These are phyloP conservation scores for Rhimphoctona megacephalus DNA, from an alignment of 2,888 invertebrate genomes.

Conservation along the genomic window DNA sequence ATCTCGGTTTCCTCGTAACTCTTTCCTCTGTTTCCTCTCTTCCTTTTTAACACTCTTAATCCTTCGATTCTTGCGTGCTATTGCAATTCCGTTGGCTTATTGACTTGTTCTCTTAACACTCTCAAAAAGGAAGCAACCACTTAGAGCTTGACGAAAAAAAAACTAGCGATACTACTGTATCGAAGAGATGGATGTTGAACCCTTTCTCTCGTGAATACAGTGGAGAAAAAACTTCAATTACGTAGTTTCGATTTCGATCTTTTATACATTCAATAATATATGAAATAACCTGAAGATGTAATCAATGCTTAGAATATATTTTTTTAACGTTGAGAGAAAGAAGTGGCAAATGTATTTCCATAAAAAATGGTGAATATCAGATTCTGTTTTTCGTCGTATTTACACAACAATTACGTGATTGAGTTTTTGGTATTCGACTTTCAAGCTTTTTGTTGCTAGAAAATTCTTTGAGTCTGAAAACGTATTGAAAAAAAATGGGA, in stretches of 20 bases:
- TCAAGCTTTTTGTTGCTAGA: slow-evolving; percentile 23
- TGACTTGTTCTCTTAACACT: slow-evolving; percentile 3
- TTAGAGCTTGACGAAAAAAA: slow-evolving; percentile 32
- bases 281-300: neutral
- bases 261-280: neutral
- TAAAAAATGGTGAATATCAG: neutral
- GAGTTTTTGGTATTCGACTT: neutral
- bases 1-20: slow-evolving; percentile 32
- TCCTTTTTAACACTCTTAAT: neutral
- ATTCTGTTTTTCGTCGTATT: neutral
- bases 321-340: neutral
- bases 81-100: slow-evolving; percentile 20
- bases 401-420: neutral
- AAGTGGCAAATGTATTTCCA: neutral
- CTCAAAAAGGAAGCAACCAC: slow-evolving; percentile 41
- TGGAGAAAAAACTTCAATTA: slow-evolving; percentile 42
- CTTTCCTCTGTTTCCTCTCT: neutral
- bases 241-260: slow-evolving; percentile 8
- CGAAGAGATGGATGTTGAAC: slow-evolving; percentile 55
- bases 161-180: slow-evolving; percentile 24
- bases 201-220: slow-evolving; percentile 34
- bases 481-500: neutral
- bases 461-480: slow-evolving; percentile 45
- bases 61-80: slow-evolving; percentile 58
- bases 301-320: too few relatives aligned